Evolutionary conservation across 1,140 invertebrate species (phyloP).

Genomic region (Dendroctonus valens): DNA sequence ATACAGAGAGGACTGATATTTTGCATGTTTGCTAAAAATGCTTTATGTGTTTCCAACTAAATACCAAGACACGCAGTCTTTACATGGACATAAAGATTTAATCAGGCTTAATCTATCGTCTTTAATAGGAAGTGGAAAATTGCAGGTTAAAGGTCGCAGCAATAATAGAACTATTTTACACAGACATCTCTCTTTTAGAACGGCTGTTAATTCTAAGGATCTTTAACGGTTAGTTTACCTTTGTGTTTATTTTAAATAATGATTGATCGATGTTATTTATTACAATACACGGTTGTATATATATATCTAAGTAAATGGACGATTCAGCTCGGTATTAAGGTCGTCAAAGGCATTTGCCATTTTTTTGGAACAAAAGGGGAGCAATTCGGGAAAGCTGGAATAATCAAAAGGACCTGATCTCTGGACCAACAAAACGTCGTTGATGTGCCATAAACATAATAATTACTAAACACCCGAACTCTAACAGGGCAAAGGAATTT

Average conservation of each 20-base stretch:
- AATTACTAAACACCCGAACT: conserved; percentile 25
- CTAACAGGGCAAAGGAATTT: conserved; percentile 31
- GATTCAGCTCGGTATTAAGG: too few species aligned
- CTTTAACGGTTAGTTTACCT: conserved; percentile 13
- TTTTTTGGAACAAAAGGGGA: too few species aligned
- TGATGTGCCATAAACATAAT: conserved; percentile 16
- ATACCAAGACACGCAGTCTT: conserved; percentile 4
- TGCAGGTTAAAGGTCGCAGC: conserved; percentile 21
- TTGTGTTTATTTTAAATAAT: background rate
- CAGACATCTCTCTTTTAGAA: conserved; percentile 12
- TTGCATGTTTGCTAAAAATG: background rate
- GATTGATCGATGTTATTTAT: background rate
- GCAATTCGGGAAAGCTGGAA: too few species aligned
- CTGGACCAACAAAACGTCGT: conserved; percentile 7
- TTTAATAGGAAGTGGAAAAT: conserved; percentile 23
- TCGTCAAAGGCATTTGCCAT: too few species aligned
- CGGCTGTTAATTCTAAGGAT: conserved; percentile 7
- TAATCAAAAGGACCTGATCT: background rate
- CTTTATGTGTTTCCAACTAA: conserved; percentile 9
- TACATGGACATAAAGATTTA: conserved; percentile 18
- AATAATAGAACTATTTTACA: conserved; percentile 24
- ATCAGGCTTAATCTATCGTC: conserved; percentile 15
- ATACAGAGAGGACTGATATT: conserved; percentile 1
- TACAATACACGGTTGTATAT: too few species aligned
- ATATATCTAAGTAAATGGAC: too few species aligned